These are phyloP conservation scores for Pterophyllum scalare DNA, from an alignment of 2,113 vertebrate species.

Conservation along the genomic window DNA sequence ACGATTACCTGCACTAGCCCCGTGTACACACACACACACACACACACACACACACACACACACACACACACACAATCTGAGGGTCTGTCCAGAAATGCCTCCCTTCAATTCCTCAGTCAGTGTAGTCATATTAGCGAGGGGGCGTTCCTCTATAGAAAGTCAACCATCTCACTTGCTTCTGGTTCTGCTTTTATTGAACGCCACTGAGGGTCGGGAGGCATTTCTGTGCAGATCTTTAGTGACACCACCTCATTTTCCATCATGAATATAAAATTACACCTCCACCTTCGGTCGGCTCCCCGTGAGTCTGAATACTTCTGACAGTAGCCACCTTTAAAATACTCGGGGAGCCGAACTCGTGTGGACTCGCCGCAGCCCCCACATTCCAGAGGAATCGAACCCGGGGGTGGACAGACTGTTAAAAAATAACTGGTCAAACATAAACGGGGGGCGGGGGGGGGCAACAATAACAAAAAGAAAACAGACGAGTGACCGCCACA, in stretches of 20 bases:
- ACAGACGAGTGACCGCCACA: not conserved
- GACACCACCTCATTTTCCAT: slow-evolving; percentile 30
- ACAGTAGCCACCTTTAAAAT: slow-evolving; percentile 40
- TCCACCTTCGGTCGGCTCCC: slow-evolving; percentile 31
- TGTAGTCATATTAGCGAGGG: slow-evolving; percentile 22
- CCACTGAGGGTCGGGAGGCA: not conserved
- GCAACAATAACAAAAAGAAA: not conserved
- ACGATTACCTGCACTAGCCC: slow-evolving; percentile 96
- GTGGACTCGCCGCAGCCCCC: slow-evolving; percentile 7
- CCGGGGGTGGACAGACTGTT: not conserved
- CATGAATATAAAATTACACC: slow-evolving; percentile 36
- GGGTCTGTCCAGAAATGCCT: slow-evolving; percentile 27
- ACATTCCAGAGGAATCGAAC: not conserved
- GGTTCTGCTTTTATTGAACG: slow-evolving; percentile 31
- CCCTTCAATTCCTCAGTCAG: slow-evolving; percentile 15
- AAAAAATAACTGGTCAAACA: not conserved
- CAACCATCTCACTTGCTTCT: slow-evolving; percentile 28
- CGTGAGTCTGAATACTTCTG: slow-evolving; percentile 5
- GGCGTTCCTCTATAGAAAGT: slow-evolving; percentile 23
- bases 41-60: not conserved
- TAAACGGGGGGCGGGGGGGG: too few relatives aligned
- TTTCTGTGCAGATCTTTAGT: slow-evolving; percentile 28
- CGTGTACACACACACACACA: not conserved
- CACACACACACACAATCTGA: slow-evolving; percentile 11
- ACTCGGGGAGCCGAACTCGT: slow-evolving; percentile 7